Evolutionary conservation across 2,797 vertebrate species (phyloP).

Genomic region (Malurus leucopterus): DNA sequence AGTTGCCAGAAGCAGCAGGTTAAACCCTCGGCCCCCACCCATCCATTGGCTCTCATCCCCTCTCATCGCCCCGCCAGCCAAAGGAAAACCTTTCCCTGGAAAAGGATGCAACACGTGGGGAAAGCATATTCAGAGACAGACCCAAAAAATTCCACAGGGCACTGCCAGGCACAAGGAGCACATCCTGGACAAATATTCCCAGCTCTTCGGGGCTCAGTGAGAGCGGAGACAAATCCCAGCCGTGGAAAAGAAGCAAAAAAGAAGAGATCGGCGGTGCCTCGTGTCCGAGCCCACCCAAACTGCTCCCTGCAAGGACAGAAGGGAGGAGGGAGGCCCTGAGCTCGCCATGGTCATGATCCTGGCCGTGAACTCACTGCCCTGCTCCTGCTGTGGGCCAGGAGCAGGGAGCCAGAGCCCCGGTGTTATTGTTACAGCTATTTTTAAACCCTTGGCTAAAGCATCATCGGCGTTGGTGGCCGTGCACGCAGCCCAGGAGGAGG

Average conservation of each 20-base stretch:
- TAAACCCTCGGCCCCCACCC: background rate
- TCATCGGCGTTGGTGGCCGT: background rate
- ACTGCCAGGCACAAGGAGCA: background rate
- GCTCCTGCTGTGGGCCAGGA: background rate
- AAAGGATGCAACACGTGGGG: background rate
- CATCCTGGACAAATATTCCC: background rate
- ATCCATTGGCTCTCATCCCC: background rate
- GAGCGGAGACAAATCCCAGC: background rate
- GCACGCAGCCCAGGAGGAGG: background rate
- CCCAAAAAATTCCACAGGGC: background rate
- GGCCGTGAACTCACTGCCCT: background rate
- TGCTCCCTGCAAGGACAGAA: background rate
- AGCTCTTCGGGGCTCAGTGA: background rate
- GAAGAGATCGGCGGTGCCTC: background rate
- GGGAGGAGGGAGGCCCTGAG: background rate
- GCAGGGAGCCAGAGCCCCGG: background rate
- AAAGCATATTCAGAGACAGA: background rate
- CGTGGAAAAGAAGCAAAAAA: fast-evolving
- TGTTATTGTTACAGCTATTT: constrained; percentile 45
- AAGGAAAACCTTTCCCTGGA: background rate
- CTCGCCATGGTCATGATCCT: background rate
- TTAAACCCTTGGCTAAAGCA: background rate
- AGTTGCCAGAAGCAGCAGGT: background rate
- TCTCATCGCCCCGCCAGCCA: background rate
- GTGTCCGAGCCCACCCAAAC: fast-evolving